phyloP scores from a whole-genome alignment of 1,140 invertebrate species.

The Tenebrio molitor region DNA sequence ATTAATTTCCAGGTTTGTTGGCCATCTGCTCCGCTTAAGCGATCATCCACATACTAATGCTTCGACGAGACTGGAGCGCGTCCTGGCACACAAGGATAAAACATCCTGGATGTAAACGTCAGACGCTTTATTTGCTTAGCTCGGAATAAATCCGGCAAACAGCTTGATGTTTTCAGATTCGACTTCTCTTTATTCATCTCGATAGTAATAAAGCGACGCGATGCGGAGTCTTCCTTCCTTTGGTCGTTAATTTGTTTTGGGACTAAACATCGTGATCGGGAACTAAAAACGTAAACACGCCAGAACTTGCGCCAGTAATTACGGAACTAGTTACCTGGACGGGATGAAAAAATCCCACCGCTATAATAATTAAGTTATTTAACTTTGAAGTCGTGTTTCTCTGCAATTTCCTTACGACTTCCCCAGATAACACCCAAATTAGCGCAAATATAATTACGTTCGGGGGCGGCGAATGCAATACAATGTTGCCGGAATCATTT shows the following conservation, averaged over 20 bases:
- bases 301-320: not conserved
- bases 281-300: too few relatives aligned
- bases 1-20: not conserved
- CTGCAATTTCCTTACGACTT: conserved; percentile 14
- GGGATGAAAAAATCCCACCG: not conserved
- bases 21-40: too few relatives aligned
- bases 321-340: not conserved
- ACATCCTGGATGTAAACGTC: not conserved
- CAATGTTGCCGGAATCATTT: conserved; percentile 1
- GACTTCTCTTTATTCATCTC: not conserved
- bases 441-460: conserved; percentile 18
- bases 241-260: not conserved
- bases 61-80: too few relatives aligned
- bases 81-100: not conserved
- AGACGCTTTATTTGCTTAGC: not conserved
- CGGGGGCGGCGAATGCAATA: conserved; percentile 6
- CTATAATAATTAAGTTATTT: conserved; percentile 33
- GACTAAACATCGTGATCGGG: not conserved
- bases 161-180: not conserved
- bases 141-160: not conserved
- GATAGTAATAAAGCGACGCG: not conserved
- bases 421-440: conserved; percentile 15
- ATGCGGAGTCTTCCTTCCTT: not conserved
- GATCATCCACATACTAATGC: too few relatives aligned
- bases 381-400: conserved; percentile 18